phyloP scores from a whole-genome alignment of 2,797 vertebrate genomes.

The Lacerta agilis region DNA sequence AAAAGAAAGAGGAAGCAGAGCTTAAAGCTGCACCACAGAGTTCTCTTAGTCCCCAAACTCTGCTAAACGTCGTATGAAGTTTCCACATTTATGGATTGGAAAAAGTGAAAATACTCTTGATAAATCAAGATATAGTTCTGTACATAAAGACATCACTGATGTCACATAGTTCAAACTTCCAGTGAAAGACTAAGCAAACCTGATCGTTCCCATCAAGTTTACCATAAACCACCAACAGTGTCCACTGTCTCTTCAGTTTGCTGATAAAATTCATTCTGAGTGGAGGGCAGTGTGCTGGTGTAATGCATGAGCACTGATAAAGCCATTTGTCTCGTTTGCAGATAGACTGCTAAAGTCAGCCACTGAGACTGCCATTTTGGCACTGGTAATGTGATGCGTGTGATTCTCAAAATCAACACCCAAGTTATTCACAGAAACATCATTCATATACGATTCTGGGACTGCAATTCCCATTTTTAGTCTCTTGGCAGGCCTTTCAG shows the following conservation, averaged over 20 bases:
- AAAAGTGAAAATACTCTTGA: slow-evolving; percentile 98
- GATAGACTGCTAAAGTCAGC: slow-evolving; percentile 95
- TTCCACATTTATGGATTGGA: slow-evolving; percentile 88
- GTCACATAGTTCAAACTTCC: slow-evolving; percentile 94
- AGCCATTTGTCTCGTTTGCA: slow-evolving; percentile 89
- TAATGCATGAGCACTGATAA: slow-evolving; percentile 88
- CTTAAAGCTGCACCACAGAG: slow-evolving; percentile 89
- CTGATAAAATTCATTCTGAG: slow-evolving; percentile 86
- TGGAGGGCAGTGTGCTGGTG: slow-evolving; percentile 95
- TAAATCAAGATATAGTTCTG: slow-evolving; percentile 99
- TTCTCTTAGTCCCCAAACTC: slow-evolving; percentile 84
- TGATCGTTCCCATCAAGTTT: slow-evolving; percentile 82
- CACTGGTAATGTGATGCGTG: slow-evolving; percentile 90
- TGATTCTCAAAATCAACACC: slow-evolving; percentile 93
- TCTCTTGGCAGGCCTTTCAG: slow-evolving; percentile 92
- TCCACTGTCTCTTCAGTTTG: slow-evolving; percentile 63
- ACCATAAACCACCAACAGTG: slow-evolving; percentile 72
- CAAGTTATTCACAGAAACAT: slow-evolving; percentile 93
- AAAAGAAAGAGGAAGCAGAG: slow-evolving; percentile 80
- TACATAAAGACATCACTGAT: slow-evolving; percentile 99
- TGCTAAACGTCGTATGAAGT: slow-evolving; percentile 81
- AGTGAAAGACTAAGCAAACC: slow-evolving; percentile 93
- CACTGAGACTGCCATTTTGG: slow-evolving; percentile 98
- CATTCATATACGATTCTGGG: slow-evolving; percentile 91
- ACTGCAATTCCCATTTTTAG: slow-evolving; percentile 93